Base-by-base conservation (phyloP, 2,797 vertebrate species). In the Delichon dasypus region DNA sequence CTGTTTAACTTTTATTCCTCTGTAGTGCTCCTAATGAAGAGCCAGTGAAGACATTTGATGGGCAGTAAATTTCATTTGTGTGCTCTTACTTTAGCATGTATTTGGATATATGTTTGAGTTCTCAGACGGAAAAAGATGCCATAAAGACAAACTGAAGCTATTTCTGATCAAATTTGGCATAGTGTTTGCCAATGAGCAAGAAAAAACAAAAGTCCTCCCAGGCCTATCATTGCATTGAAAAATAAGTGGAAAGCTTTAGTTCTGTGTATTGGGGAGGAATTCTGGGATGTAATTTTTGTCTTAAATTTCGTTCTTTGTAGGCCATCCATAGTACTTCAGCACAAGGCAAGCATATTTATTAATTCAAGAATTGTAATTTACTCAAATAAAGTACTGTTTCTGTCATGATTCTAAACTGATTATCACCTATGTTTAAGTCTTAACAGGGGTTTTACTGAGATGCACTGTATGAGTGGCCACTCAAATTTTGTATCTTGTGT, bases 401-500 rank as follows among this genome's bases (percentile, higher is more conserved):
- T 75, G 21, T 72, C 80, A 32, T 62, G 30, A 88, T 23, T 62
- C 55, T 88, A 32, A 83, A 70, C 86, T 94, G 67, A 95, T 93
- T 96, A 16, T 60, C 61, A 3, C 30, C 5, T 97, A 14, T 97
- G 82, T 98, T 94, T 97, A 99, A 99, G 99, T 97, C 97, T 98
- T 94, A 98, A 98, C 97, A 98, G 97, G 89, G 98, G 98, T 55
- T 99, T 99, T 98, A 98, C 98, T 81, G 99, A 99, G 98, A 98
- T 99, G 98, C 98, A 98, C 91, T 99, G 98, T 81, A 98, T 99
- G 99, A 98, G 98, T 17, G 99, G 99, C 80, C 99, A 99, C 97
- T 98, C 98, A 57, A 99, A 99, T 96, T 99, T 99, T 97, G 98
- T 99, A 34, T 99, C 99, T 70, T 99, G 98, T 70, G 99, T 99